Percentiles rank a stretch among this genome's conserved stretches.
Evolutionary conservation across 2,113 vertebrate species (phyloP).

Genomic region (Prunella fulvescens): DNA sequence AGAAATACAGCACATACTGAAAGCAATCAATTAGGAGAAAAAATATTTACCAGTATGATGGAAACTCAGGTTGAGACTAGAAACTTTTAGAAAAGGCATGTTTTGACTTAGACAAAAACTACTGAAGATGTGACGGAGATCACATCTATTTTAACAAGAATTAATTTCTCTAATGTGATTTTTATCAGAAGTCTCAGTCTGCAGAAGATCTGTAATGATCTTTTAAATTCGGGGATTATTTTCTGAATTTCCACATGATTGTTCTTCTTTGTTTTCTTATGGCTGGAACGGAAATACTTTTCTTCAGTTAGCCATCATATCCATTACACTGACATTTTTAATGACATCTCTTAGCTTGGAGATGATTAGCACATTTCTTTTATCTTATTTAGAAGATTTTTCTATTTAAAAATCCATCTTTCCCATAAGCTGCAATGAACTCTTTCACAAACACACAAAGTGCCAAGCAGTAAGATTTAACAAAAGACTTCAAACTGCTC

Average conservation of each 20-base stretch:
- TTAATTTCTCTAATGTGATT: neutral
- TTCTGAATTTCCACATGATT: neutral
- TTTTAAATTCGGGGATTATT: neutral
- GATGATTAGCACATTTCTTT: neutral
- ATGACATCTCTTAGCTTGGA: neutral
- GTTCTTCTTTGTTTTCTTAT: neutral
- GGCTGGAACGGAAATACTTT: neutral
- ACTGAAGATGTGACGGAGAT: neutral
- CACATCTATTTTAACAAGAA: neutral
- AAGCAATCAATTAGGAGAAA: neutral
- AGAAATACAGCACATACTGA: neutral
- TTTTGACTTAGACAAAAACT: neutral
- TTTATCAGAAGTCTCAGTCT: neutral
- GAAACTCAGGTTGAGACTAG: neutral
- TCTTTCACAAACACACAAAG: neutral
- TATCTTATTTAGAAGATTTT: neutral
- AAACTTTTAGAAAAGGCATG: neutral
- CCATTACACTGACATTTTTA: neutral
- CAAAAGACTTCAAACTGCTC: neutral
- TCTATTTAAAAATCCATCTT: neutral
- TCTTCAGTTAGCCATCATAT: neutral
- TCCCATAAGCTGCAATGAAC: neutral
- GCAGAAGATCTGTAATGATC: neutral
- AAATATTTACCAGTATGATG: neutral
- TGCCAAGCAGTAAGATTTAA: neutral